Base-by-base conservation (phyloP, 1,140 invertebrate genomes). In the Drosophila rufa region DNA sequence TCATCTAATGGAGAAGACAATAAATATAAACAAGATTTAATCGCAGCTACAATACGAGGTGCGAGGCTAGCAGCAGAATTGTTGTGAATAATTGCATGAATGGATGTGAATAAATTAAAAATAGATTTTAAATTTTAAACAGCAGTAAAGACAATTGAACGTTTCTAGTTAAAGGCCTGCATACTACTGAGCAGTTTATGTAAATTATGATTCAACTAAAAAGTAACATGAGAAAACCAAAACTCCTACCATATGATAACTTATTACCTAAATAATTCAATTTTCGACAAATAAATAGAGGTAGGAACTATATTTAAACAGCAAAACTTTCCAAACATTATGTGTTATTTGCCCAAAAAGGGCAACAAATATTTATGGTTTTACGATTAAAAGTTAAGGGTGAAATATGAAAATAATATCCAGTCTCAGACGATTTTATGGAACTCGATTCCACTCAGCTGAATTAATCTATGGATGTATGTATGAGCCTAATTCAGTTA, bases 401-500 rank as follows among this genome's bases (percentile, higher is more conserved):
- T 25, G 7, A 48, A 14, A 19, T 2, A 19, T 7, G 4, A 11
- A 14, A 51, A 6, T 5, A 19, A 2, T 51, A 33, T 11, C 1
- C 19, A 33, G 5, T 19, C 1, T 33, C 12, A 0, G 11, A 19
- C 17, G 4, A 27, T 30, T 51, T 12, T 12, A 17, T 33, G 2
- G 2, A 22, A n/a, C 15, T 30, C 6, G 17, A 2, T 27, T n/a
- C 6, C 22, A 38, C 17, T 62, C 11, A 22, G 12, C 30, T 55
- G 33, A 38, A 68, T 55, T 46, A 38, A 55, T 38, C 11, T 22
- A 67, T 36, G 33, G 36, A 55, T 40, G 22, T 22, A 46, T 11
- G 7, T 15, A 30, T n/a, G 38, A 47, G 40, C 12, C 36, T 51
- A 73, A 73, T 60, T 40, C 55, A 73, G 69, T 73, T 73, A 43